Base-by-base conservation (phyloP, 2,888 invertebrate genomes). In the Serrognathus titanus region DNA sequence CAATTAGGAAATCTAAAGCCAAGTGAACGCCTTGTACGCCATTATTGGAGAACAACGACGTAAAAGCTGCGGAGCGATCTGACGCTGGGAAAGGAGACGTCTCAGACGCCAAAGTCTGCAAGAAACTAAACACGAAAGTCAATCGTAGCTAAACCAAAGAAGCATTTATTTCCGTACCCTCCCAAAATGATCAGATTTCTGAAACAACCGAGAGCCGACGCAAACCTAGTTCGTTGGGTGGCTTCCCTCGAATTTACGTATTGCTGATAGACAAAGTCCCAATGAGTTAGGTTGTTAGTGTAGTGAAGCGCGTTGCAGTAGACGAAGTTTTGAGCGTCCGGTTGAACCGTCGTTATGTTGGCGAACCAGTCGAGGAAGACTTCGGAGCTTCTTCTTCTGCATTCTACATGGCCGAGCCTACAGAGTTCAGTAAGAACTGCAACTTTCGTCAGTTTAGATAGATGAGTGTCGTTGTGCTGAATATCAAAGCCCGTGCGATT, bases 161-260 rank as follows among this genome's bases (percentile, higher is more conserved):
- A 3, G 16, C 24, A 31, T 7, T 31, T 3, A 6, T 3, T 31
- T 31, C 6, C 24, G 7, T 31, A 31, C 24, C 24, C 6, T 31
- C 24, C 24, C 24, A 31, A 31, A 31, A 31, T 6, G 24, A 31
- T 31, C 24, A 31, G 24, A 6, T 31, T 31, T 31, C 24, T 31
- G 24, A 31, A 81, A 66, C 91, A 91, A 7, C 87, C 86, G 47
- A 92, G 71, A 0, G 86, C 81, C 0, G 78, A 77, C 45, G 89
- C 78, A 0, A 90, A 74, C n/a, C 80, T 78, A 1, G 79, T 74
- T 59, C 84, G 82, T 60, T 86, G 85, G 1, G 84, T 82, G 6
- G 86, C 83, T 55, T 85, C 82, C 0, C 79, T 75, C 1, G 82
- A 81, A 0, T 63, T 64, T 48, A 77, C 66, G 66, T 86, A 85